phyloP scores from a whole-genome alignment of 2,888 invertebrate genomes.

The Aphodius granarius region DNA sequence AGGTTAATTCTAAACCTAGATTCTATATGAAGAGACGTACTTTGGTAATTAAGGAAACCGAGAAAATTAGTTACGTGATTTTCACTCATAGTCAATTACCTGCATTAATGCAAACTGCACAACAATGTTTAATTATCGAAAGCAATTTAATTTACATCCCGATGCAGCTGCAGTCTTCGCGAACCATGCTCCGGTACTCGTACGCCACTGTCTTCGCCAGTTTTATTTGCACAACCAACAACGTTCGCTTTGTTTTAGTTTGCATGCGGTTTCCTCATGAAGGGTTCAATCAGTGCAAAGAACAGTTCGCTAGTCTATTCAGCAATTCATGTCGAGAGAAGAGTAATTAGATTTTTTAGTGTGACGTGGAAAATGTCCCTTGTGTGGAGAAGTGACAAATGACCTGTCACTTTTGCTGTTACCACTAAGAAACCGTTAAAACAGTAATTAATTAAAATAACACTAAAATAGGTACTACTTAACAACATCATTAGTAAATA shows the following conservation, averaged over 20 bases:
- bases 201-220: neutral
- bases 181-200: neutral
- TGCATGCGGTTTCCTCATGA: neutral
- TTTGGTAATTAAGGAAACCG: neutral
- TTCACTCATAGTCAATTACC: slow-evolving; percentile 19
- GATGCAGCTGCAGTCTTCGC: neutral
- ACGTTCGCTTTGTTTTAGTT: neutral
- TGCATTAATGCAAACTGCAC: slow-evolving; percentile 13
- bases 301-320: neutral
- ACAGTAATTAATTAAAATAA: neutral
- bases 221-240: neutral
- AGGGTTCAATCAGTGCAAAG: neutral
- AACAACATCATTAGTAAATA: too few relatives aligned
- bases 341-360: neutral
- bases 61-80: slow-evolving; percentile 21
- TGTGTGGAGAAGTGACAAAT: neutral
- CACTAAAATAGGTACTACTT: too few relatives aligned
- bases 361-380: neutral
- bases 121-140: slow-evolving; percentile 5
- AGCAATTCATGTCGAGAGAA: neutral
- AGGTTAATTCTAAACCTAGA: neutral
- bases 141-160: slow-evolving; percentile 7
- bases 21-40: neutral
- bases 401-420: neutral
- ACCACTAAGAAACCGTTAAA: neutral